Evolutionary conservation across 2,113 vertebrate species (phyloP).

Genomic region (Todiramphus chloris): DNA sequence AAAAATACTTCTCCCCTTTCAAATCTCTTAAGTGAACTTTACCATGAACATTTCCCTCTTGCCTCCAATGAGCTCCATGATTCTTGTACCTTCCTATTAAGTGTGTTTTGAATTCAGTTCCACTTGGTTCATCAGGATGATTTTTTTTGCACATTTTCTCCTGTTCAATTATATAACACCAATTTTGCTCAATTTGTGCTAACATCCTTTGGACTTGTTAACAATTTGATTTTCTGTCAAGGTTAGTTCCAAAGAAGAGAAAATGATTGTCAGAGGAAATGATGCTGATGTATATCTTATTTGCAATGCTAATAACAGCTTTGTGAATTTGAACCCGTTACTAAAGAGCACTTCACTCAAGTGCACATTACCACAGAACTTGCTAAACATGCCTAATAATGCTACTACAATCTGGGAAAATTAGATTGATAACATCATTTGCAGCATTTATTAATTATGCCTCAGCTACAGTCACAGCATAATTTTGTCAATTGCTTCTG

Average conservation of each 20-base stretch:
- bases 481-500: slow-evolving; percentile 34
- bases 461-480: slow-evolving; percentile 4
- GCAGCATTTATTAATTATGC: slow-evolving; percentile 11
- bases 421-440: slow-evolving; percentile 28
- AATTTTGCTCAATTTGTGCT: slow-evolving; percentile 19
- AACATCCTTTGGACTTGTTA: slow-evolving; percentile 23
- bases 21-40: background rate
- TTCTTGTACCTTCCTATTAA: background rate
- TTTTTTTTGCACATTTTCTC: background rate
- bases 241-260: background rate
- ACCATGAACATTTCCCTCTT: background rate
- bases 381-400: slow-evolving; percentile 16
- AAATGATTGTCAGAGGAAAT: slow-evolving; percentile 17
- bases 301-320: slow-evolving; percentile 48
- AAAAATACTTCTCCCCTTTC: background rate
- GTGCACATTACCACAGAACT: slow-evolving; percentile 16
- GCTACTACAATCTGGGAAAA: background rate
- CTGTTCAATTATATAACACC: background rate
- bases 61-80: background rate
- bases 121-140: background rate
- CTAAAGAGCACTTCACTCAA: slow-evolving; percentile 57
- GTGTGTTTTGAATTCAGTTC: background rate
- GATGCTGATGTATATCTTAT: background rate
- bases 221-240: slow-evolving; percentile 29
- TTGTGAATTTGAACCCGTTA: slow-evolving; percentile 29